A percentile compares a stretch with the other conserved stretches of the same genome.
Evolutionary conservation across 2,888 invertebrate species (phyloP).

Genomic region (Cheilosia grossa): DNA sequence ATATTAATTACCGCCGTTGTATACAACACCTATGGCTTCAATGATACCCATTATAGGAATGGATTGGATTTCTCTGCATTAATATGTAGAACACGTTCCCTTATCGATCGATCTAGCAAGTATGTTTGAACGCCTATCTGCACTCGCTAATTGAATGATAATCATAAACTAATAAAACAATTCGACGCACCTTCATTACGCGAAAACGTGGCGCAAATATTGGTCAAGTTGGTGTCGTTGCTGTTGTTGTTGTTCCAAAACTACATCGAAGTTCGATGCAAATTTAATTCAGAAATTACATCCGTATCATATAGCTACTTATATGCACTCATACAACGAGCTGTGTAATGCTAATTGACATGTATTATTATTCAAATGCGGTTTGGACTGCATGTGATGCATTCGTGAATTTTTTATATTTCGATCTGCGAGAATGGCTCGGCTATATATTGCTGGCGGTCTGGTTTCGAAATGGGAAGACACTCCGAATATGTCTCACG

Average conservation of each 20-base stretch:
- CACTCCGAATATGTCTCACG: background rate
- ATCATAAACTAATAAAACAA: slow-evolving; percentile 31
- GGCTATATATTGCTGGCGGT: slow-evolving; percentile 4
- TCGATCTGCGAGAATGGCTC: background rate
- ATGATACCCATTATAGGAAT: slow-evolving; percentile 5
- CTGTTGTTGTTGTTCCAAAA: slow-evolving; percentile 21
- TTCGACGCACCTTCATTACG: slow-evolving; percentile 62
- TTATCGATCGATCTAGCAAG: slow-evolving; percentile 30
- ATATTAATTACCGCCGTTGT: slow-evolving; percentile 2
- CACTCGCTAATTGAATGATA: slow-evolving; percentile 57
- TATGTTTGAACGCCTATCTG: slow-evolving; percentile 54
- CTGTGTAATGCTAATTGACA: slow-evolving; percentile 17
- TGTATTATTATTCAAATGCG: slow-evolving; percentile 46
- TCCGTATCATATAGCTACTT: background rate
- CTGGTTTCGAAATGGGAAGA: slow-evolving; percentile 11
- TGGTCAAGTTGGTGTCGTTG: slow-evolving; percentile 6
- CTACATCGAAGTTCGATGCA: slow-evolving; percentile 2
- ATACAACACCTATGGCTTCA: slow-evolving; percentile 17
- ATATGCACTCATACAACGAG: slow-evolving; percentile 1
- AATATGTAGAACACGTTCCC: slow-evolving; percentile 42
- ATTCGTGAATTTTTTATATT: slow-evolving; percentile 20
- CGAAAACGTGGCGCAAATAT: slow-evolving; percentile 30
- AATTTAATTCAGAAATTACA: slow-evolving; percentile 42
- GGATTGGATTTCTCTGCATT: slow-evolving; percentile 19
- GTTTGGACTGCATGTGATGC: slow-evolving; percentile 49